phyloP scores from a whole-genome alignment of 2,888 invertebrate genomes.

The Linnaemya tessellans region DNA sequence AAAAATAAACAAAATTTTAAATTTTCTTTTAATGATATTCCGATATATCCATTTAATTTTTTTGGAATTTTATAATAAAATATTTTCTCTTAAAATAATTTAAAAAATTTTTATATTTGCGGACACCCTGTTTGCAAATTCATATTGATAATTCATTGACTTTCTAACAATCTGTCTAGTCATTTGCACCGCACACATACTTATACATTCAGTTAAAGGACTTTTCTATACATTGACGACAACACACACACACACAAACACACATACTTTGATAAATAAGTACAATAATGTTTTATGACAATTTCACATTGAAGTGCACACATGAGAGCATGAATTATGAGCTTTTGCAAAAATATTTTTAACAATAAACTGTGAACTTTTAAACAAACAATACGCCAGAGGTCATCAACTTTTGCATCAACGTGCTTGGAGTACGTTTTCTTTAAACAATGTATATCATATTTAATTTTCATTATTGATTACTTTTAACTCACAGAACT shows the following conservation, averaged over 20 bases:
- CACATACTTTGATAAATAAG: too few relatives aligned
- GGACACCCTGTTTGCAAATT: slow-evolving; percentile 22
- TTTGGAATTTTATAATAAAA: background rate
- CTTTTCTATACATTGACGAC: background rate
- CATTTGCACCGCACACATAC: slow-evolving; percentile 34
- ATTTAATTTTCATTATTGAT: background rate
- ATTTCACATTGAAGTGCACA: slow-evolving; percentile 39
- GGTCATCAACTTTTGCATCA: slow-evolving; percentile 40
- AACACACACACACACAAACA: background rate
- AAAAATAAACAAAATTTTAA: background rate
- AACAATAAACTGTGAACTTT: slow-evolving; percentile 53
- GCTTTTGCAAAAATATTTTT: slow-evolving; percentile 37
- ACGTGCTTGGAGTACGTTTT: background rate
- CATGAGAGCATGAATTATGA: slow-evolving; percentile 49
- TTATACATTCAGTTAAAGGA: background rate
- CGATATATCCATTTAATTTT: background rate
- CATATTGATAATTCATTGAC: slow-evolving; percentile 50
- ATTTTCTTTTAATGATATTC: background rate
- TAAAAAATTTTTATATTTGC: background rate
- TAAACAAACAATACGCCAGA: slow-evolving; percentile 24
- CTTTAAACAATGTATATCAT: background rate
- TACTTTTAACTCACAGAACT: background rate
- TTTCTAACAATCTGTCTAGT: slow-evolving; percentile 54
- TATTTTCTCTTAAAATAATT: background rate
- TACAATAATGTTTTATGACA: slow-evolving; percentile 25